A percentile compares a stretch with the other conserved stretches of the same genome.
phyloP scores from a whole-genome alignment of 2,113 vertebrate species.

The Gnathonemus echidnorhynchus region DNA sequence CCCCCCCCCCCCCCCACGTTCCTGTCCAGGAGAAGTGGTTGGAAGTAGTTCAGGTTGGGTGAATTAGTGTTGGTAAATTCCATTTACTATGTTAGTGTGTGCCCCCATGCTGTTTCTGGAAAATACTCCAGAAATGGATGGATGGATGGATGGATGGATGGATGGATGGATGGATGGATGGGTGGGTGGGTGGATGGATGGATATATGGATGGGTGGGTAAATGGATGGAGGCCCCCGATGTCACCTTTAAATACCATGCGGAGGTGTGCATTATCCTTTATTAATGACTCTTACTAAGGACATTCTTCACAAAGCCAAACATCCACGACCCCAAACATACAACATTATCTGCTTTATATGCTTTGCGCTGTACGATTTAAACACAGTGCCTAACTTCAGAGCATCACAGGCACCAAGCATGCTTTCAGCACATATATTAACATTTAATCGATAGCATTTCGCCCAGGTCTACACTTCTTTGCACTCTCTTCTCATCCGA shows the following conservation, averaged over 20 bases:
- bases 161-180: background rate
- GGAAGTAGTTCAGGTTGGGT: background rate
- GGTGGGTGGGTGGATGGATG: background rate
- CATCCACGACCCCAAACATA: background rate
- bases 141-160: background rate
- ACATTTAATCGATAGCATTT: background rate
- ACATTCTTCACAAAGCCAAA: background rate
- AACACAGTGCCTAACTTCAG: background rate
- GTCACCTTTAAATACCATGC: background rate
- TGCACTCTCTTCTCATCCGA: background rate
- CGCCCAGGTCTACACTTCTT: background rate
- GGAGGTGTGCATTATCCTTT: background rate
- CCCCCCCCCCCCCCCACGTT: too few relatives aligned
- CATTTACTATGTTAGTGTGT: background rate
- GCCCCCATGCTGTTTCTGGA: background rate
- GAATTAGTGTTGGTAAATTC: background rate
- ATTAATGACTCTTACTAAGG: background rate
- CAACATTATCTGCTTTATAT: background rate
- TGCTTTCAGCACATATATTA: background rate
- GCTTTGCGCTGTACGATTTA: background rate
- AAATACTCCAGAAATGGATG: background rate
- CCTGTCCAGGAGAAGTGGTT: background rate
- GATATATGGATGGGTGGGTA: background rate
- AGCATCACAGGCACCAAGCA: background rate
- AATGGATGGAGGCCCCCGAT: background rate